Conservation (phyloP, 1,140 invertebrate species). For the Dinoponera quadriceps region DNA sequence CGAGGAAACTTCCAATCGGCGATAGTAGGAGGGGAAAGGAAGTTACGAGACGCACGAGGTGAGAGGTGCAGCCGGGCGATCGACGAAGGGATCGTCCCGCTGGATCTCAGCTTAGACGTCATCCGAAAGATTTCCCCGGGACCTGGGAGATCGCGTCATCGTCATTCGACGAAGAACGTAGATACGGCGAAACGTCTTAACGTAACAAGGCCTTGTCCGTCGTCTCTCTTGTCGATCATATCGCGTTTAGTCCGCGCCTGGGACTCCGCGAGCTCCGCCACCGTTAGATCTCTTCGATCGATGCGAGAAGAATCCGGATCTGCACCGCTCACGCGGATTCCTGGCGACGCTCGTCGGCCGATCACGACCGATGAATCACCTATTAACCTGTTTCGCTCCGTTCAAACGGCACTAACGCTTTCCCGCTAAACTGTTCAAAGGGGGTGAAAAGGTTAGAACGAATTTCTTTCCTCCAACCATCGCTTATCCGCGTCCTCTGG, state of each 20-base stretch:
- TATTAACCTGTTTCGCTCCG: slow-evolving; percentile 3
- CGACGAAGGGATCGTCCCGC: slow-evolving; percentile 66
- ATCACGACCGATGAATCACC: slow-evolving; percentile 28
- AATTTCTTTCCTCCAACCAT: no score
- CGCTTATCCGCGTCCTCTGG: no score
- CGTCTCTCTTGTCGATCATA: slow-evolving; percentile 54
- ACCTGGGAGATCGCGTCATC: not conserved
- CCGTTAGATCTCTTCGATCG: not conserved
- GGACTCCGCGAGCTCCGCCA: slow-evolving; percentile 48
- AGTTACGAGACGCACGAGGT: slow-evolving; percentile 72
- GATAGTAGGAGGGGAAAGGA: not conserved
- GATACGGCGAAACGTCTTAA: slow-evolving; percentile 19
- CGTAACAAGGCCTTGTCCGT: not conserved
- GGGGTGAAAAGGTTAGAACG: no score
- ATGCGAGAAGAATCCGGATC: slow-evolving; percentile 59
- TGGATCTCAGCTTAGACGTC: not conserved
- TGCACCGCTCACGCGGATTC: slow-evolving; percentile 42
- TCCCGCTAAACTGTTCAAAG: slow-evolving; percentile 2
- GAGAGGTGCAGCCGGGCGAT: slow-evolving; percentile 60
- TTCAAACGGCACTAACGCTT: slow-evolving; percentile 14
- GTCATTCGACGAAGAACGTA: slow-evolving; percentile 25
- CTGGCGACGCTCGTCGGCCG: slow-evolving; percentile 23
- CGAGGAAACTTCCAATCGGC: not conserved
- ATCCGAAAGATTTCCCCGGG: not conserved
- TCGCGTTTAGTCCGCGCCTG: slow-evolving; percentile 38